Base-by-base conservation (phyloP, 2,797 vertebrate species). In the Tachyglossus aculeatus region DNA sequence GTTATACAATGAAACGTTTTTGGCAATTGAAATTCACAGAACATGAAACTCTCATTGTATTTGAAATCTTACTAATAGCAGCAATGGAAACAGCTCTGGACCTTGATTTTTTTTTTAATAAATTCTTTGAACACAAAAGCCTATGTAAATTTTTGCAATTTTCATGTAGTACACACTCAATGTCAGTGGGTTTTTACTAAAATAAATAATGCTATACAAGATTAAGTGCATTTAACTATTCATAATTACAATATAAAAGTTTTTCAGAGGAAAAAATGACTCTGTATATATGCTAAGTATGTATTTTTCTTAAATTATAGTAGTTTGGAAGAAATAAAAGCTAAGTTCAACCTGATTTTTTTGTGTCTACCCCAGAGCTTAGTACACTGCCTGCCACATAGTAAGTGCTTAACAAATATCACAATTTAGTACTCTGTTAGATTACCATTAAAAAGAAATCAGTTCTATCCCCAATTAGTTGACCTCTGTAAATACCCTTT, bases 161-260 rank as follows among this genome's bases (percentile, higher is more conserved):
- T 74, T 25, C 71, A 57, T 60, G 34, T 31, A 78, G 71, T 59
- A 67, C 22, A 56, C 57, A 73, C 78, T 85, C 80, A 67, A 67
- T 80, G 78, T 66, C 45, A 80, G 53, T 62, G 66, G 64, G 79
- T 83, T 34, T 76, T 71, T 67, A 24, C 54, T 67, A 57, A 80
- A 83, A 62, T 71, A 81, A 54, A 69, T 6, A 33, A 75, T 75
- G 77, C 73, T 67, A 18, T 50, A 73, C 72, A 68, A n/a, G 37
- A 77, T 36, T 63, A 68, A 73, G 55, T 61, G 67, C 44, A 58
- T 74, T 39, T 74, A 81, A 71, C 85, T 78, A 71, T 81, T 60
- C 66, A 69, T 83, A 85, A 87, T 85, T 85, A 83, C 4, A 67
- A 47, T 54, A 56, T 40, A 60, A 67, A 63, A 78, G 66, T n/a